Conservation (phyloP, 2,797 vertebrate genomes). For the Triplophysa bombifrons region DNA sequence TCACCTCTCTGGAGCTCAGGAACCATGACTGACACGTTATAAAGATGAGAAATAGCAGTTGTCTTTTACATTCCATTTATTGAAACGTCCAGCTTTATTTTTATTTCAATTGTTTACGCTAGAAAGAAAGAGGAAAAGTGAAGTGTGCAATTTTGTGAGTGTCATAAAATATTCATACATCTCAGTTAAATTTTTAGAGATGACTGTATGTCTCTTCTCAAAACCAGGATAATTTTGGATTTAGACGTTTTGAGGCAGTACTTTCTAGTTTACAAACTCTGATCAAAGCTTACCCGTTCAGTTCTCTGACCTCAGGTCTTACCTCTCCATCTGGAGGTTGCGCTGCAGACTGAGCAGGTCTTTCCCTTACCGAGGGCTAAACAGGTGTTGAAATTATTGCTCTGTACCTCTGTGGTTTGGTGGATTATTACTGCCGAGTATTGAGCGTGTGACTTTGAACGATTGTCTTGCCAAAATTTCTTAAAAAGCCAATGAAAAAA, state of each 20-base stretch:
- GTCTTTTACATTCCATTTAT: background rate
- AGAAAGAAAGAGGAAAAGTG: background rate
- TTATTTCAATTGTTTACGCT: background rate
- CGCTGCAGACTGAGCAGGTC: constrained; percentile 2
- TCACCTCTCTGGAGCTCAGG: constrained; percentile 7
- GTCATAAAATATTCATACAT: background rate
- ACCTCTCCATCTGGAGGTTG: background rate
- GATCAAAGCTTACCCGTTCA: background rate
- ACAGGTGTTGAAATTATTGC: constrained; percentile 44
- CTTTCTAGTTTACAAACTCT: constrained; percentile 1
- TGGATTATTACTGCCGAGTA: constrained; percentile 35
- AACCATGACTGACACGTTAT: background rate
- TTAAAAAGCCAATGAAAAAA: constrained; percentile 7
- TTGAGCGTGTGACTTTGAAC: constrained; percentile 18
- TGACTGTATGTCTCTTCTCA: background rate
- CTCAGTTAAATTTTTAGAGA: background rate
- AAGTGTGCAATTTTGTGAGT: background rate
- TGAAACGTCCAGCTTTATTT: background rate
- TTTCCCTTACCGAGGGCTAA: constrained; percentile 28
- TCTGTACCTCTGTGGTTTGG: constrained; percentile 45
- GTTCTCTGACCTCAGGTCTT: constrained; percentile 7
- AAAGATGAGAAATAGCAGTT: background rate
- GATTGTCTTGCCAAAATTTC: constrained; percentile 34
- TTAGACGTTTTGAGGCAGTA: background rate
- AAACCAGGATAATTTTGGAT: too few relatives aligned